phyloP scores from a whole-genome alignment of 2,113 vertebrate species.

The Paradisaea rubra region DNA sequence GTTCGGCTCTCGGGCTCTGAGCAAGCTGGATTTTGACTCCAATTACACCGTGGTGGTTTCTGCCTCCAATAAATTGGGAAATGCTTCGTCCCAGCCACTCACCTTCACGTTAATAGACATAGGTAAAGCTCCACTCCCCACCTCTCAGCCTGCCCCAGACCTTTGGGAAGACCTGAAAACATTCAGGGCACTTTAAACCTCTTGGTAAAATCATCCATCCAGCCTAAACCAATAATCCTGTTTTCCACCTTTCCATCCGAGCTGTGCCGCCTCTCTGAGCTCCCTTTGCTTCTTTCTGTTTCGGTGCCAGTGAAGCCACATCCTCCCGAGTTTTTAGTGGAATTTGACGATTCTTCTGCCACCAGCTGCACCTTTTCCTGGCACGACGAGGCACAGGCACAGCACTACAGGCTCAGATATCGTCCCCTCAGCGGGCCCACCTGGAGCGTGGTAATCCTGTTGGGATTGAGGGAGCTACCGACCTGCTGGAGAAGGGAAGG shows the following conservation, averaged over 20 bases:
- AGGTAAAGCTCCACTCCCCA: background rate
- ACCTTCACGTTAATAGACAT: conserved; percentile 34
- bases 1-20: background rate
- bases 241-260: rapidly evolving
- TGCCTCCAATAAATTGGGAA: conserved; percentile 62
- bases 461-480: rapidly evolving
- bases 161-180: background rate
- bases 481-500: no score
- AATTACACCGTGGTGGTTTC: conserved; percentile 59
- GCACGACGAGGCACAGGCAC: background rate
- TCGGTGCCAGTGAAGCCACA: conserved; percentile 65
- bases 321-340: conserved; percentile 57
- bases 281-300: background rate
- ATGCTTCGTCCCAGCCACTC: conserved; percentile 26
- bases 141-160: no score
- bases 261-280: background rate
- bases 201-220: background rate
- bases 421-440: background rate
- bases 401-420: conserved; percentile 55
- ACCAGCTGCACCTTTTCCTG: conserved; percentile 39
- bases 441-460: conserved; percentile 67
- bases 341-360: conserved; percentile 24
- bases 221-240: rapidly evolving
- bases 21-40: background rate
- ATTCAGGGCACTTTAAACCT: rapidly evolving